A percentile compares a stretch with the other conserved stretches of the same genome.
These are phyloP conservation scores for Drepana arcuata DNA, from an alignment of 1,140 invertebrate species.

Conservation along the genomic window DNA sequence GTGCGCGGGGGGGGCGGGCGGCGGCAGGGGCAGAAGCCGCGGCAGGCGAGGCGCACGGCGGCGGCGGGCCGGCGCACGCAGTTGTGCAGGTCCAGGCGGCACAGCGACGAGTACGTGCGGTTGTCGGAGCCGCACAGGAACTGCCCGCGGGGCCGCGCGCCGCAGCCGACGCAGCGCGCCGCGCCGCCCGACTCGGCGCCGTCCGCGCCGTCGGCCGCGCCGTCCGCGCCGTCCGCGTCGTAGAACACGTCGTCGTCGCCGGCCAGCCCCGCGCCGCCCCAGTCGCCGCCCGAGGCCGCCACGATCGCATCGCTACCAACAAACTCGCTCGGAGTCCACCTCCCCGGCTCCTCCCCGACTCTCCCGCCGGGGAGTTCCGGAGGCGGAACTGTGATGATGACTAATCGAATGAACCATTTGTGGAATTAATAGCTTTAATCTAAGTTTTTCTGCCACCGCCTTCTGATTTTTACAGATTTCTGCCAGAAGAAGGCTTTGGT, in stretches of 20 bases:
- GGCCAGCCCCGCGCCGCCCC: conserved; percentile 14
- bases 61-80: conserved; percentile 84
- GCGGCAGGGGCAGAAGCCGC: conserved; percentile 89
- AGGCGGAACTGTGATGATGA: no score
- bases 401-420: no score
- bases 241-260: conserved; percentile 55
- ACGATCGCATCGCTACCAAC: conserved; percentile 34
- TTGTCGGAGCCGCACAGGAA: conserved; percentile 94
- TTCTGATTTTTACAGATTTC: no score
- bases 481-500: no score
- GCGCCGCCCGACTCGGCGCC: no score
- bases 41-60: conserved; percentile 78
- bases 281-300: conserved; percentile 12
- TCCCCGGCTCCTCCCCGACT: no score
- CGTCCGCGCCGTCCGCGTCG: conserved; percentile 19
- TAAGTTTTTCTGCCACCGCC: no score
- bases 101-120: conserved; percentile 92
- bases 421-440: no score
- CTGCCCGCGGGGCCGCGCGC: conserved; percentile 79
- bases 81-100: conserved; percentile 92
- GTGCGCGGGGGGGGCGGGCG: conserved; percentile 8
- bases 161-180: conserved; percentile 75
- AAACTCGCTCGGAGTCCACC: no score
- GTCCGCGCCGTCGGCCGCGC: conserved; percentile 1
- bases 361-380: no score